These are phyloP conservation scores for Chiridota heheva DNA, from an alignment of 35 echinoderm and acorn worm species.

Conservation along the genomic window DNA sequence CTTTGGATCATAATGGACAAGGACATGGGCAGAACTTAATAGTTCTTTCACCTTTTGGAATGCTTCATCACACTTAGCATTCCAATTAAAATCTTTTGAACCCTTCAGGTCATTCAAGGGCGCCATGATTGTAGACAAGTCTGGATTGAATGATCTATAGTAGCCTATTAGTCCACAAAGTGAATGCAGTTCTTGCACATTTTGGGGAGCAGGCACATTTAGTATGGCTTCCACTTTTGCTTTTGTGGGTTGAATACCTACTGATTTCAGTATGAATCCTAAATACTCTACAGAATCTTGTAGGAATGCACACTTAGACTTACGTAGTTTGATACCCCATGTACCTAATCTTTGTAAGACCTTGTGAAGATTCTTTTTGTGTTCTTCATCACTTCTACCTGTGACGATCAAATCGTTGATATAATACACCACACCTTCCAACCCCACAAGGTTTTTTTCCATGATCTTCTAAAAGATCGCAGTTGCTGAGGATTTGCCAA, in stretches of 20 bases:
- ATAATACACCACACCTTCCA: slow-evolving; percentile 19
- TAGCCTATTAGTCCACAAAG: slow-evolving; percentile 32
- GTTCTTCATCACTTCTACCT: slow-evolving; percentile 21
- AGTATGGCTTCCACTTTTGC: slow-evolving; percentile 36
- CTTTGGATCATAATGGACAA: slow-evolving; percentile 60
- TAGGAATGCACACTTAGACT: slow-evolving; percentile 27
- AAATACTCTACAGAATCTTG: slow-evolving; percentile 22
- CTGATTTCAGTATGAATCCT: slow-evolving; percentile 11
- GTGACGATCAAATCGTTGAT: slow-evolving; percentile 57
- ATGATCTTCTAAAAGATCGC: slow-evolving; percentile 41
- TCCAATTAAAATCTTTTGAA: slow-evolving; percentile 1
- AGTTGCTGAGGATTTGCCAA: slow-evolving; percentile 33
- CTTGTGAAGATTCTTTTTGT: slow-evolving; percentile 17
- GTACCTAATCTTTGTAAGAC: slow-evolving; percentile 30
- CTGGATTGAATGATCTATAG: slow-evolving; percentile 5
- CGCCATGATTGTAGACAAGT: slow-evolving; percentile 21
- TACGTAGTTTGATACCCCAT: slow-evolving; percentile 26
- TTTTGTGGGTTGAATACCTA: slow-evolving; percentile 43
- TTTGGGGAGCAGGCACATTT: slow-evolving; percentile 41
- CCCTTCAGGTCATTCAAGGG: slow-evolving; percentile 48
- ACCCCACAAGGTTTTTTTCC: slow-evolving; percentile 34
- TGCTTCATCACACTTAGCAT: slow-evolving; percentile 8
- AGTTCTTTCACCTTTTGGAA: slow-evolving; percentile 9
- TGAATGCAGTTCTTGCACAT: slow-evolving; percentile 22
- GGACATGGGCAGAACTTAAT: slow-evolving; percentile 17